Percentiles rank a stretch among this genome's conserved stretches.
These are phyloP conservation scores for Podiceps cristatus DNA, from an alignment of 2,113 vertebrate species.

Conservation along the genomic window DNA sequence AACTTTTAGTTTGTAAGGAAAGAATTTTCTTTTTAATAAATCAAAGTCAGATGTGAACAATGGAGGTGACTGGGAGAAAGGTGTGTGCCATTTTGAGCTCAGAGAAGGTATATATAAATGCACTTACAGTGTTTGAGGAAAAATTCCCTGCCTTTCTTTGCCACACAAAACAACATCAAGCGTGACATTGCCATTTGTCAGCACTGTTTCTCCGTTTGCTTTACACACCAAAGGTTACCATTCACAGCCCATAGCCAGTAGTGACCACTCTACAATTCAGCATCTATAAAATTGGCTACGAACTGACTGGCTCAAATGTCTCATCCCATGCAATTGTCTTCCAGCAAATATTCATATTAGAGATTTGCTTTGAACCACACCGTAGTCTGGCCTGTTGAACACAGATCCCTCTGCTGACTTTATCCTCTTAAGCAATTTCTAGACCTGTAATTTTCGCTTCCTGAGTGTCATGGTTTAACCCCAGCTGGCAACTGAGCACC, in stretches of 20 bases:
- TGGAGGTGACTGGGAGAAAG: not conserved
- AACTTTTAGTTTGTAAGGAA: not conserved
- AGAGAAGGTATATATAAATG: not conserved
- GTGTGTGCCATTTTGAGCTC: not conserved
- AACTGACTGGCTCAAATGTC: not conserved
- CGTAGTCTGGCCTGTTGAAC: not conserved
- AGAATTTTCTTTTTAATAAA: not conserved
- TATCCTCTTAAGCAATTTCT: not conserved
- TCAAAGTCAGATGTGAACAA: not conserved
- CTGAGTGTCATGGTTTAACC: not conserved
- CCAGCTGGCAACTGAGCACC: too few relatives aligned
- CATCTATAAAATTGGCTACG: not conserved
- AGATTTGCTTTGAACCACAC: not conserved
- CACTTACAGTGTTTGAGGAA: not conserved
- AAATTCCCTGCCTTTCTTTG: not conserved
- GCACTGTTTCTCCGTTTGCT: not conserved
- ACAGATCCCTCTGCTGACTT: not conserved
- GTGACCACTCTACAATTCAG: not conserved
- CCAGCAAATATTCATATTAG: not conserved
- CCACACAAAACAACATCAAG: fast-evolving
- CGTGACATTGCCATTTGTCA: not conserved
- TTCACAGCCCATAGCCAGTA: not conserved
- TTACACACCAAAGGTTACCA: not conserved
- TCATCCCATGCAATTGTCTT: not conserved
- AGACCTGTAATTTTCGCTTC: not conserved